Percentiles rank a stretch among this genome's conserved stretches.
These are phyloP conservation scores for Capromys pilorides DNA, from an alignment of 2,797 vertebrate genomes.

Conservation along the genomic window DNA sequence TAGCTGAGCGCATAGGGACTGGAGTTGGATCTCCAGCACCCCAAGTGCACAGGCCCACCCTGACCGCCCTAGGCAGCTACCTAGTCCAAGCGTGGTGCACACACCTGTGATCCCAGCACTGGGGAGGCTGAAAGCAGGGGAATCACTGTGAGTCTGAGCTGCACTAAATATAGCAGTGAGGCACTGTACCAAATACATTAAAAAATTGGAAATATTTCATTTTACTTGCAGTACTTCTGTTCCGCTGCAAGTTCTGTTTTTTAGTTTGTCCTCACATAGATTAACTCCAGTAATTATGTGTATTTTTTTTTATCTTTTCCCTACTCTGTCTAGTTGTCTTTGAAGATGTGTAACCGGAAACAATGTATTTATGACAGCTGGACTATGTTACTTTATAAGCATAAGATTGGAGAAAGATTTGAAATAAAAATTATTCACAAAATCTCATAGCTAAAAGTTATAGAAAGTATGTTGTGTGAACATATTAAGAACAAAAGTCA, in stretches of 20 bases:
- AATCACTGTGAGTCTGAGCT: too few relatives aligned
- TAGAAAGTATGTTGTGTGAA: neutral
- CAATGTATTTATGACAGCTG: neutral
- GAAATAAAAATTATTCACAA: neutral
- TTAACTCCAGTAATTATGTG: neutral
- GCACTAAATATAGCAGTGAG: too few relatives aligned
- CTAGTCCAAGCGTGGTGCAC: too few relatives aligned
- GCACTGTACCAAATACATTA: too few relatives aligned
- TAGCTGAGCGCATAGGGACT: too few relatives aligned
- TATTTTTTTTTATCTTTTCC: neutral
- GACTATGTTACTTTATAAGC: neutral
- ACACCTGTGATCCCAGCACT: too few relatives aligned
- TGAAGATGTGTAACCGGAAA: neutral
- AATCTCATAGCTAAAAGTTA: neutral
- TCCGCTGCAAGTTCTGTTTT: neutral
- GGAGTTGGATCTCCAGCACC: too few relatives aligned
- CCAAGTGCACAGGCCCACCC: too few relatives aligned
- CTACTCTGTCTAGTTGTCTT: neutral
- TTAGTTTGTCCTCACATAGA: neutral
- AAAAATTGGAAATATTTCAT: neutral
- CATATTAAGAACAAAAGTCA: slow-evolving; percentile 13
- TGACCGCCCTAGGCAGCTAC: too few relatives aligned
- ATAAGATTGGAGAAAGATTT: neutral
- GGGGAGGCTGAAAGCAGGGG: too few relatives aligned
- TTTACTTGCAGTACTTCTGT: neutral